Evolutionary conservation across 1,140 invertebrate species (phyloP).

Genomic region (Coelopa frigida): DNA sequence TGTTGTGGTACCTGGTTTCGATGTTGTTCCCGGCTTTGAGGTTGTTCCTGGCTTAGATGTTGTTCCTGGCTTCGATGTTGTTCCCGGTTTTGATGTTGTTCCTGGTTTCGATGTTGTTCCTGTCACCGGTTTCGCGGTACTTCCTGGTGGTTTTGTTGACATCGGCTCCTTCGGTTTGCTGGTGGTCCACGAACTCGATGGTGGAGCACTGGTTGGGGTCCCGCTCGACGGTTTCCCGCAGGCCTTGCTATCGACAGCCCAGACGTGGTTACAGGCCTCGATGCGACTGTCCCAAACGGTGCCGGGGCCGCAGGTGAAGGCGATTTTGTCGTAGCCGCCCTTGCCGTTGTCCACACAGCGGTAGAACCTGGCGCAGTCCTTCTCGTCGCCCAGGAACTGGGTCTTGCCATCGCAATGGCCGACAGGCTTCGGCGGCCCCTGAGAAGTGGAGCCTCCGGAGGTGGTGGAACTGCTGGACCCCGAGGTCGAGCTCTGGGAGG

Average conservation of each 20-base stretch:
- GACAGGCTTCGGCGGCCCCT: conserved; percentile 19
- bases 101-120: too few species aligned
- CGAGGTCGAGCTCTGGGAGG: background rate
- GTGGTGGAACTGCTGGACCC: background rate
- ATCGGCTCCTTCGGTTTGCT: conserved; percentile 8
- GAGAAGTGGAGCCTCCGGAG: background rate
- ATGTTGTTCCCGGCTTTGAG: conserved; percentile 9
- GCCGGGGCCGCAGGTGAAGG: conserved; percentile 58
- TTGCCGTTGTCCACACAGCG: conserved; percentile 56
- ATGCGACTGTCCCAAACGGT: conserved; percentile 58
- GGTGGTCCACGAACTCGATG: conserved; percentile 5
- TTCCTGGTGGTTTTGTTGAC: conserved; percentile 9
- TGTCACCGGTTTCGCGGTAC: background rate
- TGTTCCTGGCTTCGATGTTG: too few species aligned
- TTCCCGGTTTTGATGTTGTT: conserved; percentile 6
- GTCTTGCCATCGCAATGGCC: conserved; percentile 45
- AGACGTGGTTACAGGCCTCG: conserved; percentile 54
- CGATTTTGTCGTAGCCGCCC: conserved; percentile 51
- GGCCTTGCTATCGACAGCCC: conserved; percentile 29
- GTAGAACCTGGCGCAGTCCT: conserved; percentile 61
- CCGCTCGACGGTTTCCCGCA: conserved; percentile 14
- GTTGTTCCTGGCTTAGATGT: conserved; percentile 1
- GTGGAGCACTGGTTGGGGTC: conserved; percentile 1
- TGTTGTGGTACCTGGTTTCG: conserved; percentile 8
- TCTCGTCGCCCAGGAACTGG: conserved; percentile 51